phyloP scores from a whole-genome alignment of 2,797 vertebrate species.

The Mastacembelus armatus region DNA sequence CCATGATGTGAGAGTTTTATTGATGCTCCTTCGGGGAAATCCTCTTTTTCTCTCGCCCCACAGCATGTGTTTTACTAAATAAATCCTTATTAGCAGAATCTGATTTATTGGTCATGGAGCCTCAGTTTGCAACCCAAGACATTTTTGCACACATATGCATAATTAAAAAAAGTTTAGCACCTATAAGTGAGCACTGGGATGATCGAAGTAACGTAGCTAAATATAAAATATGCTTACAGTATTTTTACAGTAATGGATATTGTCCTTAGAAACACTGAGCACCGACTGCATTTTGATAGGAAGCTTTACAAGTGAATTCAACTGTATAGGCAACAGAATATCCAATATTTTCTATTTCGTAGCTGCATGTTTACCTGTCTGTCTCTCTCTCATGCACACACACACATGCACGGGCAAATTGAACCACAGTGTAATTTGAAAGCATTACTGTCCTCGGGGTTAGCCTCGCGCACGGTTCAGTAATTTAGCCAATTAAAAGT shows the following conservation, averaged over 20 bases:
- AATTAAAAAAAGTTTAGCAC: constrained; percentile 6
- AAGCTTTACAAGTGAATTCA: not conserved
- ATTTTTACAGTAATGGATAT: too few species aligned
- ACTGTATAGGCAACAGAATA: not conserved
- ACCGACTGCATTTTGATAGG: constrained; percentile 1
- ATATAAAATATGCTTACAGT: constrained; percentile 11
- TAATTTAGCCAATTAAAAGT: constrained; percentile 80
- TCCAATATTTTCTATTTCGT: constrained; percentile 23
- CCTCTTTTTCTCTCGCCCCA: constrained; percentile 16
- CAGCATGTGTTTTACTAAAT: constrained; percentile 54
- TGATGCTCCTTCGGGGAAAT: constrained; percentile 68
- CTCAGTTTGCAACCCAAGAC: constrained; percentile 5
- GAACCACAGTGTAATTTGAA: constrained; percentile 75
- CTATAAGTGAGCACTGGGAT: constrained; percentile 15
- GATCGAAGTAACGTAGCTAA: constrained; percentile 1
- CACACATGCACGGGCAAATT: constrained; percentile 50
- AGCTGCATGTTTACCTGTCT: constrained; percentile 40
- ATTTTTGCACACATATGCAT: not conserved
- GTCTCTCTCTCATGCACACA: not conserved
- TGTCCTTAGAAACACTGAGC: too few species aligned
- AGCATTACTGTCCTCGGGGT: constrained; percentile 72
- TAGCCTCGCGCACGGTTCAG: constrained; percentile 66
- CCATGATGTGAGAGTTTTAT: constrained; percentile 61
- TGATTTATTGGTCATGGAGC: constrained; percentile 49
- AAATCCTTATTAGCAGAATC: constrained; percentile 60